These are phyloP conservation scores for Garrulus glandarius DNA, from an alignment of 2,797 vertebrate species.

Conservation along the genomic window DNA sequence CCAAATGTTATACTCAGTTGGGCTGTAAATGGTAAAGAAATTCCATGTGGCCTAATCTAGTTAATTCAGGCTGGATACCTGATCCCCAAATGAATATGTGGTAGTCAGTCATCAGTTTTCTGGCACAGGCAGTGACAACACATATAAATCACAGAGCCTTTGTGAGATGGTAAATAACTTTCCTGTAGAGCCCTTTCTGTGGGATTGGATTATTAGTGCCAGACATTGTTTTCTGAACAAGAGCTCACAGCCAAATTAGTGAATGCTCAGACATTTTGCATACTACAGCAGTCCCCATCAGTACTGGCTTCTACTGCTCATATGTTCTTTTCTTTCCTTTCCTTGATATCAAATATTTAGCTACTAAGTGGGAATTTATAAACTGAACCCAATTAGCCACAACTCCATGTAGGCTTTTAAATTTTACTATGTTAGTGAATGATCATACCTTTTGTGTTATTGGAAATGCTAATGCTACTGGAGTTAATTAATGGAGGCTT, in stretches of 20 bases:
- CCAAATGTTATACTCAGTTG: not conserved
- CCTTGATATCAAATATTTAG: not conserved
- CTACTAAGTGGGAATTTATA: not conserved
- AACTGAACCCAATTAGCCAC: not conserved
- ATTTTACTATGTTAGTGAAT: not conserved
- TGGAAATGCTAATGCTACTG: not conserved
- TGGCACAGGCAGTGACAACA: constrained; percentile 1
- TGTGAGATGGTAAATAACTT: not conserved
- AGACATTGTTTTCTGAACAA: not conserved
- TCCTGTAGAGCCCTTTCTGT: not conserved
- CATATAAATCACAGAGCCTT: not conserved
- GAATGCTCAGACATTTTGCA: not conserved
- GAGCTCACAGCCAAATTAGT: not conserved
- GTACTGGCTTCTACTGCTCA: not conserved
- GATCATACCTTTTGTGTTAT: not conserved
- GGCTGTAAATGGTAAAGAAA: not conserved
- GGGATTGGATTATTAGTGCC: not conserved
- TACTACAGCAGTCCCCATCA: not conserved
- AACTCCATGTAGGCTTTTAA: not conserved
- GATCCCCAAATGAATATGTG: not conserved
- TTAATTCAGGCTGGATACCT: constrained; percentile 30
- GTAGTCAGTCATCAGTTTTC: constrained; percentile 10
- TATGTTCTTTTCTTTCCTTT: not conserved
- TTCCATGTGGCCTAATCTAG: not conserved
- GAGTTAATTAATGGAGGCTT: not conserved